These are phyloP conservation scores for Hyposmocoma kahamanoa DNA, from an alignment of 1,140 invertebrate genomes.

Conservation along the genomic window DNA sequence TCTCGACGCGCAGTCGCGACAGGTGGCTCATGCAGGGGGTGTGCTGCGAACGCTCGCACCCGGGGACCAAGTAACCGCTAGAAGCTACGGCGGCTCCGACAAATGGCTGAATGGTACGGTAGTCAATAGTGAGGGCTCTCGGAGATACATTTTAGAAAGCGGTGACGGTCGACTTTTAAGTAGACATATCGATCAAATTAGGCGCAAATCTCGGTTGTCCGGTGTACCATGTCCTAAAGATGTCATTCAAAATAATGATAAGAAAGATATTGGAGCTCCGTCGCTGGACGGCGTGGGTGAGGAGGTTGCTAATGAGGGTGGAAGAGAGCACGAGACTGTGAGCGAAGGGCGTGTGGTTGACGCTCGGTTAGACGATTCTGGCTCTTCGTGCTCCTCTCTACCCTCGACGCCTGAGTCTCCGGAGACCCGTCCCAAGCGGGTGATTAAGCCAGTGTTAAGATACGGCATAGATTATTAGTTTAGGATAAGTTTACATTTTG, in stretches of 20 bases:
- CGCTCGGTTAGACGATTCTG: not conserved
- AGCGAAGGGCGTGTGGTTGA: not conserved
- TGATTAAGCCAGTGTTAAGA: not conserved
- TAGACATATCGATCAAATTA: slow-evolving; percentile 6
- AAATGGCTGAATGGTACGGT: slow-evolving; percentile 1
- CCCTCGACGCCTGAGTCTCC: too few species aligned
- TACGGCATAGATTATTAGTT: too few species aligned
- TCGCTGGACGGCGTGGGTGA: not conserved
- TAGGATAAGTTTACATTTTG: too few species aligned
- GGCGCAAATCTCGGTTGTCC: not conserved
- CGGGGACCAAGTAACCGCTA: not conserved
- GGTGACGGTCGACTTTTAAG: not conserved
- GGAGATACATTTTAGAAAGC: not conserved
- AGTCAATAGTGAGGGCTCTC: not conserved
- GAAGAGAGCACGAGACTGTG: not conserved
- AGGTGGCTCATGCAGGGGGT: not conserved
- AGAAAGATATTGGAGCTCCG: not conserved
- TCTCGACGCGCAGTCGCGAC: not conserved
- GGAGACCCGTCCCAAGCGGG: not conserved
- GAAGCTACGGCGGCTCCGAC: not conserved
- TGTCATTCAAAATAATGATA: too few species aligned
- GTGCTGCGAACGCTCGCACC: not conserved
- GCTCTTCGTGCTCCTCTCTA: not conserved
- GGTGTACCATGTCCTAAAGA: not conserved
- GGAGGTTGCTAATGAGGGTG: not conserved